Evolutionary conservation across 2,113 vertebrate genomes (phyloP).

Genomic region (Cyanoliseus patagonus): DNA sequence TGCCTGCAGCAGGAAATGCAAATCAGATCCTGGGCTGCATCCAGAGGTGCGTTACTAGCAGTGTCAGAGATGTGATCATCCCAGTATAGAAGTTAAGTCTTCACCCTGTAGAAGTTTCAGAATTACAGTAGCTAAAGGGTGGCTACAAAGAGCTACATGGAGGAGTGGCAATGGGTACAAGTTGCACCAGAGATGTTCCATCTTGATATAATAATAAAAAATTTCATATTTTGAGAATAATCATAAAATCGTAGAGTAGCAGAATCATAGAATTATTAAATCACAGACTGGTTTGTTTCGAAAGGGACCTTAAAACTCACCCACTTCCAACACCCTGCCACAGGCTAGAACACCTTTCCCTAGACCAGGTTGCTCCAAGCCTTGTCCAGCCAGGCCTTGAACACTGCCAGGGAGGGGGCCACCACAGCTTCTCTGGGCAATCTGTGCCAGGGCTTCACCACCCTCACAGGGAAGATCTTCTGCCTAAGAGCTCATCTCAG

Average conservation of each 20-base stretch:
- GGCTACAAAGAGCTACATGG: neutral
- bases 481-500: neutral
- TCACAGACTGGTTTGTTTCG: neutral
- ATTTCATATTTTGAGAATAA: neutral
- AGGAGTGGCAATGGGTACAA: neutral
- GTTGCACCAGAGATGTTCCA: fast-evolving
- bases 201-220: neutral
- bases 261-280: neutral
- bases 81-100: neutral
- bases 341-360: neutral
- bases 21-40: neutral
- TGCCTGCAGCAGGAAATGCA: neutral
- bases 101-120: neutral
- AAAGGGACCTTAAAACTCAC: neutral
- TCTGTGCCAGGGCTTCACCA: neutral
- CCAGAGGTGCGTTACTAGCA: neutral
- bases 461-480: neutral
- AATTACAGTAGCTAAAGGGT: neutral
- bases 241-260: neutral
- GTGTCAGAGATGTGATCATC: fast-evolving
- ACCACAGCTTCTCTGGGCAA: neutral
- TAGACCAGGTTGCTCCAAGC: neutral
- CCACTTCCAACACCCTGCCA: neutral
- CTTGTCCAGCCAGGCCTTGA: neutral
- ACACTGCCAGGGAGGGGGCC: neutral